These are phyloP conservation scores for Theristus sp. DNA, from an alignment of 2,888 invertebrate species.

Conservation along the genomic window DNA sequence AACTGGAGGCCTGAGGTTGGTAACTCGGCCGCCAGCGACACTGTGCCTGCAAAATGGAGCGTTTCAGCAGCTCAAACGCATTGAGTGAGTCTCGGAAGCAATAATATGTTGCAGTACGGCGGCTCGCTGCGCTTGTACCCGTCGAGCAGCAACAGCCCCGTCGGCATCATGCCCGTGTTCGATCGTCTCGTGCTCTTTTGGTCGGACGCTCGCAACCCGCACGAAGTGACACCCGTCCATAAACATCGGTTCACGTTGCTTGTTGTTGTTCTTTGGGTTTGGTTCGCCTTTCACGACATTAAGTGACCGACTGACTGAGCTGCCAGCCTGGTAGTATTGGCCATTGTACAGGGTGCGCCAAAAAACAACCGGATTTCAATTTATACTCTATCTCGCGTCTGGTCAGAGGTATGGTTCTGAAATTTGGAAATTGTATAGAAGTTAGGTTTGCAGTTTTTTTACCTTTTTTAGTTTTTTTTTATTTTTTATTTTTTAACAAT, in stretches of 20 bases:
- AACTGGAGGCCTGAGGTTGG: conserved; percentile 66
- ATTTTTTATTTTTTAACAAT: no score
- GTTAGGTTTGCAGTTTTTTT: no score
- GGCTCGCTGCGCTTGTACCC: conserved; percentile 81
- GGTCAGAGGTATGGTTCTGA: no score
- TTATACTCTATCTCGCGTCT: no score
- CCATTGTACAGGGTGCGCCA: no score
- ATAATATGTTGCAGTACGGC: conserved; percentile 38
- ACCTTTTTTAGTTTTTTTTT: no score
- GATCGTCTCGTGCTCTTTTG: conserved; percentile 88
- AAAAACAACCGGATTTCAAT: no score
- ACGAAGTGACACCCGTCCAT: conserved; percentile 82
- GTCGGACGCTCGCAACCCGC: conserved; percentile 88
- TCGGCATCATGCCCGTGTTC: conserved; percentile 74
- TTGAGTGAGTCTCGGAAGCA: background rate
- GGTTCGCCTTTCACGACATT: no score
- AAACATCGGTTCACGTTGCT: conserved; percentile 43
- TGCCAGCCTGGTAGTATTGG: no score
- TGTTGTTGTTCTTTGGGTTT: background rate
- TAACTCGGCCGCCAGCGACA: no score
- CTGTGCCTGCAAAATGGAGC: background rate
- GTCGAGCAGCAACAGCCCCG: conserved; percentile 56
- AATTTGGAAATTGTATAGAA: no score
- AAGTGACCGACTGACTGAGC: no score
- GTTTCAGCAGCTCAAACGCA: background rate